Conservation (phyloP, 2,797 vertebrate genomes). For the Falco cherrug region DNA sequence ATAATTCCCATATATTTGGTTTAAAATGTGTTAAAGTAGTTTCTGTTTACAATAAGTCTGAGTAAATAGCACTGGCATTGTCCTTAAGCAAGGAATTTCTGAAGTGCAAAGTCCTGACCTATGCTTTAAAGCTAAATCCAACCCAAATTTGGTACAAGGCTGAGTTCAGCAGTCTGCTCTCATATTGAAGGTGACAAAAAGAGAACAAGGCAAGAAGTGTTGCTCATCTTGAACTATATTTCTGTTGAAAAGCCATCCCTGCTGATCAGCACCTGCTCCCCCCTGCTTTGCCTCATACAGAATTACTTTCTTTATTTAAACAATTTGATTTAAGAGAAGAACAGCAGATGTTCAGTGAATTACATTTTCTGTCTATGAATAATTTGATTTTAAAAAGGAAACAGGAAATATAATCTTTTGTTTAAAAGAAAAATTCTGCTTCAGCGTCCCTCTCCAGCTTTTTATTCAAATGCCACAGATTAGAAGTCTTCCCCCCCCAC, state of each 20-base stretch:
- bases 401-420: neutral
- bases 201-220: neutral
- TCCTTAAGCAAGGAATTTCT: neutral
- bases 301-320: neutral
- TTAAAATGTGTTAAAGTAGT: neutral
- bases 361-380: conserved; percentile 20
- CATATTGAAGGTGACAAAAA: fast-evolving
- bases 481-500: neutral
- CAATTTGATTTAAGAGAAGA: conserved; percentile 4
- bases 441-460: fast-evolving
- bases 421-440: neutral
- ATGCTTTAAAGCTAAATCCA: neutral
- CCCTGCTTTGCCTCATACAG: neutral
- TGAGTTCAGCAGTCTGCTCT: neutral
- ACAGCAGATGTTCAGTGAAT: conserved; percentile 44
- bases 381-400: conserved; percentile 52
- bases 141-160: neutral
- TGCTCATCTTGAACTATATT: neutral
- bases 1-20: neutral
- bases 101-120: neutral
- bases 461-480: neutral
- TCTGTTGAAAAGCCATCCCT: neutral
- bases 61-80: neutral
- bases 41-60: neutral
- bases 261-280: neutral